Conservation (phyloP, 2,888 invertebrate species). For the Apamea anceps region DNA sequence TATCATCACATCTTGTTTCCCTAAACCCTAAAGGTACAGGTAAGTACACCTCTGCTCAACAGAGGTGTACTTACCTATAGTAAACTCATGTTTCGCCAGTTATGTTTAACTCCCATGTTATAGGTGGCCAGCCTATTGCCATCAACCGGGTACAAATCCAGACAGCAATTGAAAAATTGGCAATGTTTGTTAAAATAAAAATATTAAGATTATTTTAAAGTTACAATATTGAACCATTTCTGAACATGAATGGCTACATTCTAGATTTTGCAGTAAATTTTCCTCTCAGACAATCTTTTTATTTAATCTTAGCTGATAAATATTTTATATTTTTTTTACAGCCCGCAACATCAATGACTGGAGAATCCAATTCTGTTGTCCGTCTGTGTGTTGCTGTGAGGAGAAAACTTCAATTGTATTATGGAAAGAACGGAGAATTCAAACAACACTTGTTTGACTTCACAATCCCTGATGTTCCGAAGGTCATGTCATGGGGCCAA, state of each 20-base stretch:
- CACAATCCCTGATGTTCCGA: constrained; percentile 94
- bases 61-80: background rate
- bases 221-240: background rate
- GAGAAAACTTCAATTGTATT: constrained; percentile 95
- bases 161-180: background rate
- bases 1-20: background rate
- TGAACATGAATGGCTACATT: background rate
- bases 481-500: constrained; percentile 95
- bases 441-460: constrained; percentile 93
- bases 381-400: constrained; percentile 97
- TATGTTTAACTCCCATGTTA: background rate
- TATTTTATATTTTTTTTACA: constrained; percentile 69
- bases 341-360: constrained; percentile 90
- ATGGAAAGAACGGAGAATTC: constrained; percentile 96
- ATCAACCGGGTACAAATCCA: background rate
- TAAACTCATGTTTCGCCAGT: background rate
- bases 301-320: background rate
- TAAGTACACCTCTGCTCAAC: too few relatives aligned
- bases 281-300: background rate
- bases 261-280: background rate
- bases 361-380: constrained; percentile 94
- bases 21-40: background rate
- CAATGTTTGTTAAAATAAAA: background rate
- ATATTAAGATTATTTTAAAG: background rate
- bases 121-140: background rate